Conservation (phyloP, 2,113 vertebrate genomes). For the Engystomops pustulosus region DNA sequence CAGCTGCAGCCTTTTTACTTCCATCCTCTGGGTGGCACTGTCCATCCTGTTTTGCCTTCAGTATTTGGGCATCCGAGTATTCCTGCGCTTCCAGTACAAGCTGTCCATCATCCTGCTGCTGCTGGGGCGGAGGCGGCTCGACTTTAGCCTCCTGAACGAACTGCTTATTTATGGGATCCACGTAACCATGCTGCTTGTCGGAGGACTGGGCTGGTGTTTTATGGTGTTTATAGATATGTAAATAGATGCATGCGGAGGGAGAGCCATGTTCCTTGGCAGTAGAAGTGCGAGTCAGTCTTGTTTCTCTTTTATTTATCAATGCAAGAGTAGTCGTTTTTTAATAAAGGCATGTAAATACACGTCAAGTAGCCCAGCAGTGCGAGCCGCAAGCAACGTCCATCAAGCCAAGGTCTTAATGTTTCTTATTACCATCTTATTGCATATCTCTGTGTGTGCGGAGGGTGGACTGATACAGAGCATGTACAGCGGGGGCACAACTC, state of each 20-base stretch:
- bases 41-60: constrained; percentile 91
- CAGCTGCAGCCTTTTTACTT: constrained; percentile 95
- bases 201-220: constrained; percentile 97
- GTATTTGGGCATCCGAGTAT: constrained; percentile 86
- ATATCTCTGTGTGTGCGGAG: no score
- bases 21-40: constrained; percentile 93
- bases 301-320: constrained; percentile 61
- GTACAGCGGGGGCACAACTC: no score
- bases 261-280: constrained; percentile 28
- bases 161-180: constrained; percentile 94
- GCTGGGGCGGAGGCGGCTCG: constrained; percentile 87
- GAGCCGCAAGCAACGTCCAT: background rate
- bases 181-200: constrained; percentile 95
- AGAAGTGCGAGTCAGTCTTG: constrained; percentile 59
- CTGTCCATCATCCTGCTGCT: constrained; percentile 90
- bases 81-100: constrained; percentile 96
- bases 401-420: background rate
- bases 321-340: constrained; percentile 56
- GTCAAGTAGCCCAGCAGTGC: constrained; percentile 1
- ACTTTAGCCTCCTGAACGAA: constrained; percentile 91
- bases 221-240: constrained; percentile 99
- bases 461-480: no score
- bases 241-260: constrained; percentile 69
- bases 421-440: background rate
- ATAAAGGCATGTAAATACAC: constrained; percentile 55